Percentiles rank a stretch among this genome's conserved stretches.
phyloP scores from a whole-genome alignment of 2,888 invertebrate genomes.

The Germaria angustata region DNA sequence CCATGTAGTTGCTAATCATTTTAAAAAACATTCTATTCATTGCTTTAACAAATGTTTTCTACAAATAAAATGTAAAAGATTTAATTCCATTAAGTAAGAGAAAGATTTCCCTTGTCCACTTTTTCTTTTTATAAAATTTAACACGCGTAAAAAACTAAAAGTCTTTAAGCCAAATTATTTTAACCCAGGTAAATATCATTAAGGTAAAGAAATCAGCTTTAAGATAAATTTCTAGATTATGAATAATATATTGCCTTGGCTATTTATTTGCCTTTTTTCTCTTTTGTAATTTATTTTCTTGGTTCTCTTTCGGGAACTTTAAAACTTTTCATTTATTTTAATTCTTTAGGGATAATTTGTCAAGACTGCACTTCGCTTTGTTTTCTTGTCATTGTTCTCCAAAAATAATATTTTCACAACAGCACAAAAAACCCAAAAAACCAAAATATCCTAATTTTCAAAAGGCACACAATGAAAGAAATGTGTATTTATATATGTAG shows the following conservation, averaged over 20 bases:
- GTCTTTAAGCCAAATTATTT: not conserved
- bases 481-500: no score
- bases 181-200: not conserved
- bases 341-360: constrained; percentile 31
- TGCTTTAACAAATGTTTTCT: no score
- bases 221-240: not conserved
- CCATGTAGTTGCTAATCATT: no score
- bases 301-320: not conserved
- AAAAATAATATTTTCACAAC: not conserved
- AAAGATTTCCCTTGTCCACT: no score
- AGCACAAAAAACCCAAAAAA: not conserved
- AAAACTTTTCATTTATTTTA: constrained; percentile 21
- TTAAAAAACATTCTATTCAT: no score
- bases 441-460: not conserved
- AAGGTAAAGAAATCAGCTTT: not conserved
- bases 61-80: no score
- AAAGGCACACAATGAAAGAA: not conserved
- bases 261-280: not conserved
- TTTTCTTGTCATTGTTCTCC: constrained; percentile 3
- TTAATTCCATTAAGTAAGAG: no score
- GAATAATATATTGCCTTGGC: not conserved
- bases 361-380: constrained; percentile 25
- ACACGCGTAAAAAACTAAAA: no score
- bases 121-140: no score
- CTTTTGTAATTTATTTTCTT: not conserved